These are phyloP conservation scores for Tipula unca DNA, from an alignment of 2,888 invertebrate genomes.

Conservation along the genomic window DNA sequence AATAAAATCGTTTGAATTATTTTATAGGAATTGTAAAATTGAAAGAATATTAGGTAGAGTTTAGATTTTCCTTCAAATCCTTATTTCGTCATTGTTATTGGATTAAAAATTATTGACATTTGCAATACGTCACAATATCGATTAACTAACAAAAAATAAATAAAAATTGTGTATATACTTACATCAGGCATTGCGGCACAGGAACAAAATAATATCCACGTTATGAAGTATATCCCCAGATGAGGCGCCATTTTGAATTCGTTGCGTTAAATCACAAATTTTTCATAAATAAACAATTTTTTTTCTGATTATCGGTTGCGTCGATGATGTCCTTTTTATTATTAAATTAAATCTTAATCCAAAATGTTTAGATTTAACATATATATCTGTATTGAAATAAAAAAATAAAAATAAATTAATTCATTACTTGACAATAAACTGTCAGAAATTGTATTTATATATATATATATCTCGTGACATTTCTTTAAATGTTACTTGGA, in stretches of 20 bases:
- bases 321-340: background rate
- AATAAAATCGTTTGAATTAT: too few species aligned
- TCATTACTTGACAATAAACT: background rate
- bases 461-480: background rate
- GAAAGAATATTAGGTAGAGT: too few species aligned
- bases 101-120: too few species aligned
- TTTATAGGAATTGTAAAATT: too few species aligned
- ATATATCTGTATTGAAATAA: background rate
- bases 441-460: background rate
- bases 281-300: background rate
- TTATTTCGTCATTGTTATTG: too few species aligned
- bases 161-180: constrained; percentile 30
- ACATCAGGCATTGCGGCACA: constrained; percentile 41
- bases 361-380: background rate
- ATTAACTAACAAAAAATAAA: background rate
- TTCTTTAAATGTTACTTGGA: background rate
- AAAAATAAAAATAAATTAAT: background rate
- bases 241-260: constrained; percentile 35
- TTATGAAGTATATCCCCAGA: constrained; percentile 33
- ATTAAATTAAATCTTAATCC: background rate
- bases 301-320: background rate
- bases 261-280: background rate
- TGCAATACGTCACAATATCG: too few species aligned
- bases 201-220: constrained; percentile 38
- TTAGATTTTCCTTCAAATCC: too few species aligned